phyloP scores from a whole-genome alignment of 1,140 invertebrate genomes.

The Mercenaria mercenaria region DNA sequence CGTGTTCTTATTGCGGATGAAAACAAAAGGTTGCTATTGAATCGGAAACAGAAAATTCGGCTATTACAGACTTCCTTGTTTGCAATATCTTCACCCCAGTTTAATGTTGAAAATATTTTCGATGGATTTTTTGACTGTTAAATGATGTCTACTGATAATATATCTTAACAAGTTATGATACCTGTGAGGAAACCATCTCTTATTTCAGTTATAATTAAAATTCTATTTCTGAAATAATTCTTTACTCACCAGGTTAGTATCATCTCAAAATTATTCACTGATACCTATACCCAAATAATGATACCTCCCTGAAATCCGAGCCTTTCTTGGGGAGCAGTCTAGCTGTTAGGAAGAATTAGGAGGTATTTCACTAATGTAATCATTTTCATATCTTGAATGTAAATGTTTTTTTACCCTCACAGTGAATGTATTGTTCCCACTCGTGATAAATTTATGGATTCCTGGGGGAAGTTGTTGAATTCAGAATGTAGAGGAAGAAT shows the following conservation, averaged over 20 bases:
- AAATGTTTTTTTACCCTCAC: conserved; percentile 2
- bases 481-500: not conserved
- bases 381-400: not conserved
- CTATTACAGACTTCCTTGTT: too few species aligned
- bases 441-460: conserved; percentile 13
- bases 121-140: too few species aligned
- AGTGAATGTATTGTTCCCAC: not conserved
- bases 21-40: too few species aligned
- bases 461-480: not conserved
- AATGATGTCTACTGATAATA: too few species aligned
- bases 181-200: not conserved
- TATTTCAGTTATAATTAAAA: not conserved
- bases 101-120: too few species aligned
- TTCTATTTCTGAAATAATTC: not conserved
- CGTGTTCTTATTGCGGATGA: too few species aligned
- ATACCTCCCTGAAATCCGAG: conserved; percentile 6
- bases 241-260: not conserved
- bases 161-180: not conserved
- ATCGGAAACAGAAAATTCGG: too few species aligned
- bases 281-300: not conserved
- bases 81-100: too few species aligned
- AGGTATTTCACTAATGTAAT: not conserved
- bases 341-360: not conserved
- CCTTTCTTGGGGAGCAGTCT: not conserved
- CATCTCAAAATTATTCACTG: not conserved